These are phyloP conservation scores for Bombus terrestris DNA, from an alignment of 1,140 invertebrate species.

Conservation along the genomic window DNA sequence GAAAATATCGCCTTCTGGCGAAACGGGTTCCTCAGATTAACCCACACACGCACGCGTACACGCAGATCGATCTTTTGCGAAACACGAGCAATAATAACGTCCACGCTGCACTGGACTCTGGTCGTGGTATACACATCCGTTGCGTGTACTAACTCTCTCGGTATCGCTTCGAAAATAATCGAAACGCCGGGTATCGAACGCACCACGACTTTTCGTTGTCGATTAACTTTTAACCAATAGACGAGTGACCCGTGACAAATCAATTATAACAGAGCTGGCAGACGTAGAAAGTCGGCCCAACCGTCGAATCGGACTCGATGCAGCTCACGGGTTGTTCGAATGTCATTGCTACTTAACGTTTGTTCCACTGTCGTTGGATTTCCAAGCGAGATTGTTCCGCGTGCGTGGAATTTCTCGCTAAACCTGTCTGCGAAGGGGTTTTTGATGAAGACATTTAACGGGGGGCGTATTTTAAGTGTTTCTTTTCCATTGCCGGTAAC, in stretches of 20 bases:
- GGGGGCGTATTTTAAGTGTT: too few species aligned
- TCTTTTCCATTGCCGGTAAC: not conserved
- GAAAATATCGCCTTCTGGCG: slow-evolving; percentile 71
- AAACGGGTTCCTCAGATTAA: slow-evolving; percentile 77
- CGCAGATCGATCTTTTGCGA: slow-evolving; percentile 73
- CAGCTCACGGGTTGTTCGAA: not conserved
- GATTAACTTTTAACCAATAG: slow-evolving; percentile 54
- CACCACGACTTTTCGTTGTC: slow-evolving; percentile 55
- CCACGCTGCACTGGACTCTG: slow-evolving; percentile 42
- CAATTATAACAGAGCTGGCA: slow-evolving; percentile 51
- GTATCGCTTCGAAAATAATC: slow-evolving; percentile 18
- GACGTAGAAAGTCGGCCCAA: slow-evolving; percentile 48
- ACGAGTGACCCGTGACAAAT: slow-evolving; percentile 55
- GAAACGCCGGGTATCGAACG: not conserved
- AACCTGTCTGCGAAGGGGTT: slow-evolving; percentile 1
- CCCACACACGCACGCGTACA: slow-evolving; percentile 68
- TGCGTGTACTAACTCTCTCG: not conserved
- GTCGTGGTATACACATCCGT: slow-evolving; percentile 23
- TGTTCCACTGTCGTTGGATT: not conserved
- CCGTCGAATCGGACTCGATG: slow-evolving; percentile 44
- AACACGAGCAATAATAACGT: slow-evolving; percentile 67
- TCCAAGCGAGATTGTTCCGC: not conserved
- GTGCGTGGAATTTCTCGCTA: not conserved
- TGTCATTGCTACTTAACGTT: slow-evolving; percentile 25
- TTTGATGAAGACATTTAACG: slow-evolving; percentile 17